Evolutionary conservation across 2,113 vertebrate species (phyloP).

Genomic region (Hydrolagus affinis): DNA sequence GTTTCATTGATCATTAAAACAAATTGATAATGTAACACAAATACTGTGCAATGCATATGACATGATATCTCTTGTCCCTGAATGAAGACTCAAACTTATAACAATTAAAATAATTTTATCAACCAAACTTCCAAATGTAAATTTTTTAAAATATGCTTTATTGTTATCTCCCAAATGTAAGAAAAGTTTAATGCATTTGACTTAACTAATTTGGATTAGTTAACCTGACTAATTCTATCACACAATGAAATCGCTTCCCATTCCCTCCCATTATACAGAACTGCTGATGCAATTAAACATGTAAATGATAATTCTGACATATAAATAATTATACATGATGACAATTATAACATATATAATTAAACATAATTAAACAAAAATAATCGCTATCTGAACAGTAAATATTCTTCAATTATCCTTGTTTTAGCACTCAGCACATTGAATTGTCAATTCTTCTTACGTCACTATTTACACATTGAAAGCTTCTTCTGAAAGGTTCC

Average conservation of each 20-base stretch:
- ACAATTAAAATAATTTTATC: too few species aligned
- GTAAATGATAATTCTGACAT: too few species aligned
- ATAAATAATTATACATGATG: too few species aligned
- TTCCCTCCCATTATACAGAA: neutral
- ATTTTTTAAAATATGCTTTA: neutral
- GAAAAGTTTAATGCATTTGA: neutral
- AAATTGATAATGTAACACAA: slow-evolving; percentile 3
- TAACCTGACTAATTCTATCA: neutral
- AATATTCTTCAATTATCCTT: slow-evolving; percentile 11
- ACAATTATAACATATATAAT: too few species aligned
- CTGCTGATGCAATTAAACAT: slow-evolving; percentile 22
- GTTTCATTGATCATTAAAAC: neutral
- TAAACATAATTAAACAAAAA: neutral
- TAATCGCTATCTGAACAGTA: neutral
- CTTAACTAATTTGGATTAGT: neutral
- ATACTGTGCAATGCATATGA: neutral
- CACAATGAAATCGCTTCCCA: neutral
- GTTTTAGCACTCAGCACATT: neutral
- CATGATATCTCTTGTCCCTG: neutral
- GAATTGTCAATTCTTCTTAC: slow-evolving; percentile 8
- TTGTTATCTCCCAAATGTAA: neutral
- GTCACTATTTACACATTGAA: neutral
- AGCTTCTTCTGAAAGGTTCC: neutral
- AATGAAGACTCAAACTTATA: too few species aligned
- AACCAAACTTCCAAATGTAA: neutral